Evolutionary conservation across 2,113 vertebrate genomes (phyloP).

Genomic region (Sphaerodactylus townsendi): DNA sequence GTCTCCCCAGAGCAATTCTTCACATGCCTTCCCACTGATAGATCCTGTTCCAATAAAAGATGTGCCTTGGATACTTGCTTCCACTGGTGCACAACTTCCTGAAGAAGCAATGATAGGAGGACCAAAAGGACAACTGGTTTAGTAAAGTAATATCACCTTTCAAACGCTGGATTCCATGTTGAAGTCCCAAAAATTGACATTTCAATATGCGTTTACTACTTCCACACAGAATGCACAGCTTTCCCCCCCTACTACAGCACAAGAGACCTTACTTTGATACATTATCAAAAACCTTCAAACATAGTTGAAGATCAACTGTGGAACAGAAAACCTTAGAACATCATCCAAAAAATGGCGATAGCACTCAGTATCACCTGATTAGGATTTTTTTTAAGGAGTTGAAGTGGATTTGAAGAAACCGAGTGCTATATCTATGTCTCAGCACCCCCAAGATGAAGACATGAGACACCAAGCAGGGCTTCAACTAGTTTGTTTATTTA

Average conservation of each 20-base stretch:
- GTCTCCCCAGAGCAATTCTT: background rate
- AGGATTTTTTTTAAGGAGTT: background rate
- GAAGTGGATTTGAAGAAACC: fast-evolving
- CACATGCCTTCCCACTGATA: background rate
- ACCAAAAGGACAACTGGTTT: background rate
- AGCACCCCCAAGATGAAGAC: no score
- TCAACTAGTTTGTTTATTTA: no score
- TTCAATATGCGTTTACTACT: background rate
- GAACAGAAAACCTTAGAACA: background rate
- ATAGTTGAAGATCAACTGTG: fast-evolving
- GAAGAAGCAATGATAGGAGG: background rate
- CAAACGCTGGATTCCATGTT: conserved; percentile 5
- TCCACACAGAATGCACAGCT: fast-evolving
- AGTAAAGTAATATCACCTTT: background rate
- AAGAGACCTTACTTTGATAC: background rate
- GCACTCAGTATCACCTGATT: background rate
- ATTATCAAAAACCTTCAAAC: fast-evolving
- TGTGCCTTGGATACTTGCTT: background rate
- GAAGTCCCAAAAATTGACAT: background rate
- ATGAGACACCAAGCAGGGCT: no score
- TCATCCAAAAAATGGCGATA: background rate
- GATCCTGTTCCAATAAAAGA: background rate
- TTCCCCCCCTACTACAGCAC: fast-evolving
- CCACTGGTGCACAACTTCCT: no score
- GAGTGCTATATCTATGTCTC: background rate